These are phyloP conservation scores for Chaetodon trifasciatus DNA, from an alignment of 2,797 vertebrate species.

Conservation along the genomic window DNA sequence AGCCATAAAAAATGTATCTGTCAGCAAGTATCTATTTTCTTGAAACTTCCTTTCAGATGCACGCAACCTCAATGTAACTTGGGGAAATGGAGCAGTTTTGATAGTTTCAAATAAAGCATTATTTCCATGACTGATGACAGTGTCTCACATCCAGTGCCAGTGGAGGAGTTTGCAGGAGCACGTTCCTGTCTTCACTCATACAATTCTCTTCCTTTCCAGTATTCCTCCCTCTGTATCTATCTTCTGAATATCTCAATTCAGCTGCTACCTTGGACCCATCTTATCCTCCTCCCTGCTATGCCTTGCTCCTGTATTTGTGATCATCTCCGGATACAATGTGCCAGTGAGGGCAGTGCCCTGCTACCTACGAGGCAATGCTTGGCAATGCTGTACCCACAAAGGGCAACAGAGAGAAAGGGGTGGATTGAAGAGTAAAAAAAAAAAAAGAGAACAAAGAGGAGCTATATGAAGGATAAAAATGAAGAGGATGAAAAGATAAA, in stretches of 20 bases:
- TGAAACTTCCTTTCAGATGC: background rate
- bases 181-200: background rate
- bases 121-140: background rate
- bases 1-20: background rate
- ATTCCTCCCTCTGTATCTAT: background rate
- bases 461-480: constrained; percentile 54
- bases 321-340: constrained; percentile 46
- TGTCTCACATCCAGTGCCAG: background rate
- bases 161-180: constrained; percentile 7
- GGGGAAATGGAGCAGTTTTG: background rate
- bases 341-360: constrained; percentile 46
- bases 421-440: constrained; percentile 31
- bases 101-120: constrained; percentile 22
- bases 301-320: constrained; percentile 41
- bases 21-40: background rate
- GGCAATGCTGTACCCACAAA: constrained; percentile 62
- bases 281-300: constrained; percentile 7
- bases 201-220: background rate
- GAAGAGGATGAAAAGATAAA: constrained; percentile 66
- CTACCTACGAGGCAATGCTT: constrained; percentile 47
- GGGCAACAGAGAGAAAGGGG: constrained; percentile 49
- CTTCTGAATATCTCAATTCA: constrained; percentile 21
- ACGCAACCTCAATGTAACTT: background rate
- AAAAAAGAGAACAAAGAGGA: constrained; percentile 52
- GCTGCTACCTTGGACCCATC: constrained; percentile 19